phyloP scores from a whole-genome alignment of 1,140 invertebrate genomes.

The Trichoplusia ni region DNA sequence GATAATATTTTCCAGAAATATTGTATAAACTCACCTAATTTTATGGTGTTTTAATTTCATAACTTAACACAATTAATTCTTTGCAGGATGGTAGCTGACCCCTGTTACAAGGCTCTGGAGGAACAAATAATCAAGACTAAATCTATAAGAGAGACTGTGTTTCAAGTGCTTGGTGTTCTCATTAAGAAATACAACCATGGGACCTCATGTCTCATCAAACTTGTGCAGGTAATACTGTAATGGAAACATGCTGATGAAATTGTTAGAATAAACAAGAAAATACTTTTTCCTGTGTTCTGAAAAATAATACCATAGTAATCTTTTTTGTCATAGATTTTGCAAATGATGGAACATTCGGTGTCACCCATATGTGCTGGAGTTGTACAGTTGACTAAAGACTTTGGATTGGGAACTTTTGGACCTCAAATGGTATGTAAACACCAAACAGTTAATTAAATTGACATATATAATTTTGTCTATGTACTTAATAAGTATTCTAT shows the following conservation, averaged over 20 bases:
- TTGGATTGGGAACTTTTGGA: constrained; percentile 85
- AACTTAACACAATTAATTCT: background rate
- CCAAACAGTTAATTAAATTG: too few species aligned
- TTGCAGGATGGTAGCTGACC: constrained; percentile 85
- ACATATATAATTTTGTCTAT: background rate
- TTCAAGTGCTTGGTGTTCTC: constrained; percentile 90
- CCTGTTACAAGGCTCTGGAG: constrained; percentile 90
- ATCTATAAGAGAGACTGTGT: constrained; percentile 85
- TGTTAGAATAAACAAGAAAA: too few species aligned
- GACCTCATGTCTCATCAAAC: constrained; percentile 84
- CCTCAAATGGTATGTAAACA: constrained; percentile 83
- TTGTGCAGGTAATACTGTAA: constrained; percentile 84
- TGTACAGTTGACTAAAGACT: constrained; percentile 84
- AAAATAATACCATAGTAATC: too few species aligned
- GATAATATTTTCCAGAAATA: too few species aligned
- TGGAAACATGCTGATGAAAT: too few species aligned
- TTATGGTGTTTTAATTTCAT: background rate
- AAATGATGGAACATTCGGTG: constrained; percentile 87
- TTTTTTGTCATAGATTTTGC: constrained; percentile 83
- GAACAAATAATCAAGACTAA: constrained; percentile 84
- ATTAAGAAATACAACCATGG: constrained; percentile 92
- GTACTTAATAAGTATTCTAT: too few species aligned
- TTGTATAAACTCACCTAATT: too few species aligned
- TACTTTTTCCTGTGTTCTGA: too few species aligned
- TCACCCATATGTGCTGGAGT: constrained; percentile 86